phyloP scores from a whole-genome alignment of 1,140 invertebrate genomes.

The Atopsyche davidsoni region DNA sequence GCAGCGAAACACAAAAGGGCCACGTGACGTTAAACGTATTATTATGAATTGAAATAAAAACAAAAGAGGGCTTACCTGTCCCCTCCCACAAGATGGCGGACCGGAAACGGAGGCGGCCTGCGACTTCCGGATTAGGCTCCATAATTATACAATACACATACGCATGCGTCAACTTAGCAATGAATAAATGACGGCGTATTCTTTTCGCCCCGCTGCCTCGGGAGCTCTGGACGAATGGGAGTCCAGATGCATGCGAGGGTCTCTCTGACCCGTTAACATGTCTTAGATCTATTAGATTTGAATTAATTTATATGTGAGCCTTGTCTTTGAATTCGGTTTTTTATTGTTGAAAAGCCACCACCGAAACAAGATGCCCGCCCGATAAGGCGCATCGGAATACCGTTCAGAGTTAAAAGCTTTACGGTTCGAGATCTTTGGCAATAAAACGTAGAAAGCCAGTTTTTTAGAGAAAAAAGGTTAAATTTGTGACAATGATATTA shows the following conservation, averaged over 20 bases:
- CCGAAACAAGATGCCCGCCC: conserved; percentile 25
- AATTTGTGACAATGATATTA: too few species aligned
- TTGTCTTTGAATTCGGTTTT: conserved; percentile 9
- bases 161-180: neutral
- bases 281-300: conserved; percentile 12
- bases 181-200: neutral
- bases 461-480: too few species aligned
- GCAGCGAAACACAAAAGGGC: too few species aligned
- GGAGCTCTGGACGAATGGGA: conserved; percentile 15
- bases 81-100: conserved; percentile 19
- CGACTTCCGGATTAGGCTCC: conserved; percentile 18
- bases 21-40: too few species aligned
- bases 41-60: too few species aligned
- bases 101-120: conserved; percentile 11
- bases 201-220: conserved; percentile 3
- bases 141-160: conserved; percentile 15
- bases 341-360: conserved; percentile 19
- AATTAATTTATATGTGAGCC: conserved; percentile 25
- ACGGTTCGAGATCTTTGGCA: too few species aligned
- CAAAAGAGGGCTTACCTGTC: too few species aligned
- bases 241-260: conserved; percentile 10
- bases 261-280: conserved; percentile 8
- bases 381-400: too few species aligned
- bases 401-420: too few species aligned
- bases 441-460: too few species aligned